These are phyloP conservation scores for Syncerus caffer DNA, from an alignment of 2,797 vertebrate species.

Conservation along the genomic window DNA sequence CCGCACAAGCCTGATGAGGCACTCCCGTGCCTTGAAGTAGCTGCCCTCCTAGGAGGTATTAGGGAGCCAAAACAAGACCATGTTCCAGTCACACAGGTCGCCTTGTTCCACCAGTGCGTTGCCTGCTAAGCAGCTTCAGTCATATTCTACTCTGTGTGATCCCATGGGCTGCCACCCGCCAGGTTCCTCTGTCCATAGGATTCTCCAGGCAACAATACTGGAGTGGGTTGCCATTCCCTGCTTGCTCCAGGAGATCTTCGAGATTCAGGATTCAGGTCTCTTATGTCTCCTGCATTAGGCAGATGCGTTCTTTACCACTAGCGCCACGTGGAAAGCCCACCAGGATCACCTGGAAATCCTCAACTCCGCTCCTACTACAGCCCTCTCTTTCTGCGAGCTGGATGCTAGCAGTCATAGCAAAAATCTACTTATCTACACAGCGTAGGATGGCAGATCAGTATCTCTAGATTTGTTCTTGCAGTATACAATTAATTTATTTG, in stretches of 20 bases:
- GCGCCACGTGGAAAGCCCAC: conserved; percentile 81
- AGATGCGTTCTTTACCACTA: neutral
- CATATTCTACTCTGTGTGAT: neutral
- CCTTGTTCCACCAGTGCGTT: conserved; percentile 75
- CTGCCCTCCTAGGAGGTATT: conserved; percentile 93
- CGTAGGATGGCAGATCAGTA: neutral
- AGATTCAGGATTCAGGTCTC: neutral
- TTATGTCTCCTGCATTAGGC: neutral
- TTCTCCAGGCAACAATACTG: neutral
- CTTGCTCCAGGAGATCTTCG: neutral
- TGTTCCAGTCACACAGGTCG: conserved; percentile 95
- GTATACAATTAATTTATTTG: neutral
- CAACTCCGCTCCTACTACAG: conserved; percentile 92
- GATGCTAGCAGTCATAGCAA: neutral
- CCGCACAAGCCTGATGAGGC: neutral
- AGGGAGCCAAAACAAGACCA: conserved; percentile 93
- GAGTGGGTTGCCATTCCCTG: neutral
- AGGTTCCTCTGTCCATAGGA: neutral
- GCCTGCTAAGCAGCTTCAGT: neutral
- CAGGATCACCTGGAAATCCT: conserved; percentile 92
- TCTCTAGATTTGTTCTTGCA: conserved; percentile 29
- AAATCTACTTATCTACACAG: neutral
- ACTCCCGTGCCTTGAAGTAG: conserved; percentile 88
- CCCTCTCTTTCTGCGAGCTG: conserved; percentile 93
- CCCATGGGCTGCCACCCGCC: neutral